phyloP scores from a whole-genome alignment of 2,888 invertebrate species.

The Conus canariensis region DNA sequence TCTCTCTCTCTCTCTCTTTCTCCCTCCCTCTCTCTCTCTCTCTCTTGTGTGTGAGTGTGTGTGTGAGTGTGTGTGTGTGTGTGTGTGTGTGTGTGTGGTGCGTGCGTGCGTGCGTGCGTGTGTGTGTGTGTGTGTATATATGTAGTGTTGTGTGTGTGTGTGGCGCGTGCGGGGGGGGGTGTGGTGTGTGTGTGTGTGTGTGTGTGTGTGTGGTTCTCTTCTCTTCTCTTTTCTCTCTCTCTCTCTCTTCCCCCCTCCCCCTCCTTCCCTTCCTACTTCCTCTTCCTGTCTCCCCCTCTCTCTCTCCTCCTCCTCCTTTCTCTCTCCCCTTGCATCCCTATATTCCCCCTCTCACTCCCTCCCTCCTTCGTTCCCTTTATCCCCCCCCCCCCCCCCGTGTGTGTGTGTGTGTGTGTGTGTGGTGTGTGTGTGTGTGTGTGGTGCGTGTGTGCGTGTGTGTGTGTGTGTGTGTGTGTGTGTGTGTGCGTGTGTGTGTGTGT shows the following conservation, averaged over 20 bases:
- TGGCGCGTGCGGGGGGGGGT: too few relatives aligned
- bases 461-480: background rate
- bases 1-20: background rate
- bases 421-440: too few relatives aligned
- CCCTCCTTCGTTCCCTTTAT: background rate
- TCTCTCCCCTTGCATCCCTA: background rate
- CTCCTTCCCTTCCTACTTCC: background rate
- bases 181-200: slow-evolving; percentile 1
- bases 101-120: background rate
- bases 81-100: background rate
- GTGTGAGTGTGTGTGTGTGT: slow-evolving; percentile 8
- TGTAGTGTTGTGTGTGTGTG: too few relatives aligned
- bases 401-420: background rate
- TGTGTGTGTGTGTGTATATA: too few relatives aligned
- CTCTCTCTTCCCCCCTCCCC: background rate
- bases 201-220: background rate
- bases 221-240: background rate
- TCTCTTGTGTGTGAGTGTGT: background rate
- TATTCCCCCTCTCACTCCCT: background rate
- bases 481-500: background rate
- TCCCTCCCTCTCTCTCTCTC: background rate
- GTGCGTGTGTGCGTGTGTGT: background rate
- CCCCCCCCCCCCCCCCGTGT: background rate
- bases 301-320: background rate
- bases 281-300: background rate